Base-by-base conservation (phyloP, 2,888 invertebrate species). In the Sinopyrophorus schimmeli region DNA sequence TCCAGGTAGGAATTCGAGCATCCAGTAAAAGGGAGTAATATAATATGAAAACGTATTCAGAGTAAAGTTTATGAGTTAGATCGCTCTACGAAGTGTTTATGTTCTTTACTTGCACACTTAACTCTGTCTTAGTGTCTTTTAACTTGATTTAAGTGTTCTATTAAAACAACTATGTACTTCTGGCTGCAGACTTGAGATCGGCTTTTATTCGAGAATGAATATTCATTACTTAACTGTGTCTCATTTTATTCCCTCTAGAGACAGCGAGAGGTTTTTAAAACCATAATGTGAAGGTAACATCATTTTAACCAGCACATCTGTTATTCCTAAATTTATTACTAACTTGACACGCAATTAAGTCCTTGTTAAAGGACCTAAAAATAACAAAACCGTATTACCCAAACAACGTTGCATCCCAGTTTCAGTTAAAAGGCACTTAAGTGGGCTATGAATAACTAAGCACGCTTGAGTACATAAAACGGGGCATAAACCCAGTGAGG, bases 81-180 rank as follows among this genome's bases (percentile, higher is more conserved):
- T 52, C 47, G 26, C 26, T 31, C 46, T 38, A 37, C 41, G 39
- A 38, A 47, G 38, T 47, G 47, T 47, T 52, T 46, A 44, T 50
- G 43, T 46, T 50, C 46, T 46, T 39, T 49, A 39, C 49, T 34
- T 35, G 40, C 47, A 57, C 61, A 57, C 59, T 55, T 55, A 62
- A 61, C 60, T 65, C 62, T 59, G 50, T 35, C 44, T 44, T 50
- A 40, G 35, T 46, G 44, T 38, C 67, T 61, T 63, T 62, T 67
- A 66, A 68, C 64, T 66, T 67, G 69, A 69, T 69, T 69, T 69
- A 68, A 68, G 67, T 66, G 63, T 68, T 66, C 68, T 66, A 69
- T 69, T 70, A 69, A 68, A 68, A 67, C 66, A 66, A 60, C 64
- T 61, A 63, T 60, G 59, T 58, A 54, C 57, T 55, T 53, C 58